A percentile compares a stretch with the other conserved stretches of the same genome.
Evolutionary conservation across 2,797 vertebrate genomes (phyloP).

Genomic region (Epinephelus malabaricus): DNA sequence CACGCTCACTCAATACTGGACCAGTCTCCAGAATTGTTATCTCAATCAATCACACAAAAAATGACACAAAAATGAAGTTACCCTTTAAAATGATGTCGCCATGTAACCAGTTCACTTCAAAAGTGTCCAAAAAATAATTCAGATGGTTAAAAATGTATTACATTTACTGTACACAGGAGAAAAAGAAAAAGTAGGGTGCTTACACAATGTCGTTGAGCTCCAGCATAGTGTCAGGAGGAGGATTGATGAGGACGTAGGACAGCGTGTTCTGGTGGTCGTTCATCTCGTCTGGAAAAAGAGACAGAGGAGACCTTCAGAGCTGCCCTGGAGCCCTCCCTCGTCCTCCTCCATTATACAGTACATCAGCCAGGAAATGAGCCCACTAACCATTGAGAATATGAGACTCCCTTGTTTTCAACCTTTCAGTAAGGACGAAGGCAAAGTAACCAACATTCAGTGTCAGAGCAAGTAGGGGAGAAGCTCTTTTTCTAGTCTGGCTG

Average conservation of each 20-base stretch:
- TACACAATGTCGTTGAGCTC: constrained; percentile 97
- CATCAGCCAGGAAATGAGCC: constrained; percentile 57
- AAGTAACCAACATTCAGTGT: constrained; percentile 4
- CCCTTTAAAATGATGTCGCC: too few relatives aligned
- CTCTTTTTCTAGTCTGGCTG: background rate
- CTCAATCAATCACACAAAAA: too few relatives aligned
- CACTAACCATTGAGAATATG: constrained; percentile 24
- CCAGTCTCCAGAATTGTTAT: too few relatives aligned
- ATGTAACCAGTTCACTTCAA: too few relatives aligned
- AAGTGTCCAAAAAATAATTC: too few relatives aligned
- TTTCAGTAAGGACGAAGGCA: constrained; percentile 25
- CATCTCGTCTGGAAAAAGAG: constrained; percentile 93
- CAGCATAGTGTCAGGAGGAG: constrained; percentile 95
- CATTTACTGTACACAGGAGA: background rate
- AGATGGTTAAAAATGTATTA: too few relatives aligned
- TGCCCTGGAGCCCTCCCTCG: constrained; percentile 32
- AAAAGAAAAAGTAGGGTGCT: background rate
- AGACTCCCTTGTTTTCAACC: constrained; percentile 20
- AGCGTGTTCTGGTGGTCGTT: constrained; percentile 98
- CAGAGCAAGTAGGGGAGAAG: background rate
- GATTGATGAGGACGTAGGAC: constrained; percentile 98
- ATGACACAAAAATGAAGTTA: too few relatives aligned
- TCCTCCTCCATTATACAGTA: constrained; percentile 38
- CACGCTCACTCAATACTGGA: too few relatives aligned
- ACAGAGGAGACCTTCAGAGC: constrained; percentile 54